Conservation (phyloP, 2,888 invertebrate species). For the Hirtodrosophila histrioides region DNA sequence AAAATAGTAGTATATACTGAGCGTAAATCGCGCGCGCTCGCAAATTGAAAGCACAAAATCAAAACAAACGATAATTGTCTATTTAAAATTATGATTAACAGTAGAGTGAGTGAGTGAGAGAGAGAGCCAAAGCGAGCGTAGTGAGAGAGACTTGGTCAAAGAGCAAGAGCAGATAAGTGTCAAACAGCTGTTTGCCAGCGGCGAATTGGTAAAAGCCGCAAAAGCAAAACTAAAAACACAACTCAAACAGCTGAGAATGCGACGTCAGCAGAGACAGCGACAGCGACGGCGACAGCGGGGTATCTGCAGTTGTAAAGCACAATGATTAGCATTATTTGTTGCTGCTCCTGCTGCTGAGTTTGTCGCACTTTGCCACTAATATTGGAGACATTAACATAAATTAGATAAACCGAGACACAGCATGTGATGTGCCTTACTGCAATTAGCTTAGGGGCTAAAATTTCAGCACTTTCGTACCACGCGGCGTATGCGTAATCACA, state of each 20-base stretch:
- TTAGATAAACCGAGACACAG: slow-evolving; percentile 35
- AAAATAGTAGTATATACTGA: slow-evolving; percentile 34
- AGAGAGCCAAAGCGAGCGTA: slow-evolving; percentile 10
- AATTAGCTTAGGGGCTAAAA: slow-evolving; percentile 40
- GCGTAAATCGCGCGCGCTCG: slow-evolving; percentile 63
- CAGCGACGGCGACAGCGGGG: too few relatives aligned
- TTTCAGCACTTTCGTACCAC: slow-evolving; percentile 32
- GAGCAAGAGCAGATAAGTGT: slow-evolving; percentile 14
- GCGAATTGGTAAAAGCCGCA: slow-evolving; percentile 67
- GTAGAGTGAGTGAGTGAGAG: slow-evolving; percentile 10
- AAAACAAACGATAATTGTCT: slow-evolving; percentile 78
- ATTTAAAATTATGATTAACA: slow-evolving; percentile 79
- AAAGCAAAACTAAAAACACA: slow-evolving; percentile 22
- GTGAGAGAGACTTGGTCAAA: not conserved
- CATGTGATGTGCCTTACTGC: slow-evolving; percentile 24
- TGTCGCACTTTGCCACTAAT: slow-evolving; percentile 44
- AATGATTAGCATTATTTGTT: slow-evolving; percentile 36
- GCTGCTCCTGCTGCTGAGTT: slow-evolving; percentile 16
- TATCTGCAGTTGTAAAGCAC: slow-evolving; percentile 18
- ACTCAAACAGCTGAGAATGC: slow-evolving; percentile 60
- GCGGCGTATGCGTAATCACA: slow-evolving; percentile 46
- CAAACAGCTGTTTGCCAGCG: slow-evolving; percentile 71
- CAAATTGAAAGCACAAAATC: slow-evolving; percentile 72
- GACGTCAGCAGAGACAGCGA: slow-evolving; percentile 15
- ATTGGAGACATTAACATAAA: slow-evolving; percentile 61